These are phyloP conservation scores for Heterochromis multidens DNA, from an alignment of 2,113 vertebrate genomes.

Conservation along the genomic window DNA sequence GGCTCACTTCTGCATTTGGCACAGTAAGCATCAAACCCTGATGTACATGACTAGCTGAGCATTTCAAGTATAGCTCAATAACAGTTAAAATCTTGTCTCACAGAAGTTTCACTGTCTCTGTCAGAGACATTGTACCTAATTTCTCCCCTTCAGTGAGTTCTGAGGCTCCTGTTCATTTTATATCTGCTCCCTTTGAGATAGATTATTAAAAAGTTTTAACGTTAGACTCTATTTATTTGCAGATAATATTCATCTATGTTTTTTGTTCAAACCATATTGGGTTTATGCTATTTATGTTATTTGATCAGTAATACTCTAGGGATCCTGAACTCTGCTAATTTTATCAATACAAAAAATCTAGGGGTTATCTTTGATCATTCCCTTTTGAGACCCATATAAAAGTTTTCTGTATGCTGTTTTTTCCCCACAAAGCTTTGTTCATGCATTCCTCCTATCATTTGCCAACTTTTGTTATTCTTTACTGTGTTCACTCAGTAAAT, in stretches of 20 bases:
- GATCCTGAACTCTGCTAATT: too few species aligned
- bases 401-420: too few species aligned
- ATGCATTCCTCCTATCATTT: too few species aligned
- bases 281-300: too few species aligned
- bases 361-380: too few species aligned
- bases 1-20: not conserved
- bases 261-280: not conserved
- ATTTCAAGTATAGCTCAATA: not conserved
- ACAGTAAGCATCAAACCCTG: not conserved
- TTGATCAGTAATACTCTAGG: not conserved
- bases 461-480: not conserved
- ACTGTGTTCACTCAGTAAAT: not conserved
- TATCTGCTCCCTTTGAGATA: not conserved
- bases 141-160: not conserved
- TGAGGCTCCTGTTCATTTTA: not conserved
- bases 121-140: not conserved
- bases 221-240: not conserved
- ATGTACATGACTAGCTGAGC: not conserved
- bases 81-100: not conserved
- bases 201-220: not conserved
- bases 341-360: too few species aligned
- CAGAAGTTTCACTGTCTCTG: not conserved
- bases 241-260: not conserved
- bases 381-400: too few species aligned
- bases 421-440: too few species aligned